phyloP scores from a whole-genome alignment of 2,888 invertebrate species.

The Leucoma salicis region DNA sequence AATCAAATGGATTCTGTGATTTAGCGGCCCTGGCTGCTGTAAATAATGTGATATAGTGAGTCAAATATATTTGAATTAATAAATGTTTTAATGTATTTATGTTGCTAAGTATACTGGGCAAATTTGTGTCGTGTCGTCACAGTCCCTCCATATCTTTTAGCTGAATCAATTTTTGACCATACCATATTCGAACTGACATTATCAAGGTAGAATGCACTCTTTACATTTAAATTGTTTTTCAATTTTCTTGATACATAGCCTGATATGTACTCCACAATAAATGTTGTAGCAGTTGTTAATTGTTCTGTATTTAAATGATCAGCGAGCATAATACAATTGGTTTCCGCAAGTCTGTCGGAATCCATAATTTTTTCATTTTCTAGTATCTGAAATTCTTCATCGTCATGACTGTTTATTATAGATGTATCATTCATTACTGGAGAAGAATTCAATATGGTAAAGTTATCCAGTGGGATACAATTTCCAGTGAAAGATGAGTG shows the following conservation, averaged over 20 bases:
- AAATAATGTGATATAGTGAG: not conserved
- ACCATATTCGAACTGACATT: not conserved
- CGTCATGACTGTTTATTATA: slow-evolving; percentile 4
- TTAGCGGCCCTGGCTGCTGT: not conserved
- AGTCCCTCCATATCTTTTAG: slow-evolving; percentile 8
- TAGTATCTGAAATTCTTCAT: not conserved
- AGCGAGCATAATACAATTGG: slow-evolving; percentile 1
- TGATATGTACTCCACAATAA: slow-evolving; percentile 1
- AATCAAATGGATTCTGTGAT: slow-evolving; percentile 1
- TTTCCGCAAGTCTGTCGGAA: not conserved
- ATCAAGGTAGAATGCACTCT: not conserved
- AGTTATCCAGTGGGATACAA: slow-evolving; percentile 20
- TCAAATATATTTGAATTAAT: not conserved
- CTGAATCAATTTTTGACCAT: slow-evolving; percentile 2
- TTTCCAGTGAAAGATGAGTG: slow-evolving; percentile 17
- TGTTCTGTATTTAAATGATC: not conserved
- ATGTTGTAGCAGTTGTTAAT: not conserved
- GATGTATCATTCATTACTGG: slow-evolving; percentile 4
- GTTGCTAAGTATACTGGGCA: not conserved
- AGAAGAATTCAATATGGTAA: slow-evolving; percentile 4
- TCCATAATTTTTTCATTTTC: not conserved
- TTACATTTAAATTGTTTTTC: slow-evolving; percentile 1
- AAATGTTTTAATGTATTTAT: slow-evolving; percentile 1
- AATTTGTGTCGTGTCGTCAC: not conserved
- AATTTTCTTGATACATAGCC: slow-evolving; percentile 1